phyloP scores from a whole-genome alignment of 2,113 vertebrate species.

The Gasterosteus aculeatus region DNA sequence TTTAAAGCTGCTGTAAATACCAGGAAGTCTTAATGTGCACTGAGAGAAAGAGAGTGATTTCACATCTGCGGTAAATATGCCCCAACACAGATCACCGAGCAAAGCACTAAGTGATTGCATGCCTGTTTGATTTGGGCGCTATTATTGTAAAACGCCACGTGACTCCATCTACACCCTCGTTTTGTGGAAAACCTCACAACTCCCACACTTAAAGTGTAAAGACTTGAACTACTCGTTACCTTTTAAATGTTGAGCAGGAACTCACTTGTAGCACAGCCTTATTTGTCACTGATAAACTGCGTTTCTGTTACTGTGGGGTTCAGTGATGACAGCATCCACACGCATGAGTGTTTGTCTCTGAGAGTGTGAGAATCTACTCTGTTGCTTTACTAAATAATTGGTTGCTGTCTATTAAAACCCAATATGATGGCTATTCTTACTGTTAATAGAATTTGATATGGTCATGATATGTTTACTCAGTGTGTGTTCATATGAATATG shows the following conservation, averaged over 20 bases:
- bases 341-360: background rate
- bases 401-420: background rate
- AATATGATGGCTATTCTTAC: background rate
- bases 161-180: slow-evolving; percentile 3
- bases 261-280: background rate
- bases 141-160: slow-evolving; percentile 33
- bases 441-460: slow-evolving; percentile 5
- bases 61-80: slow-evolving; percentile 31
- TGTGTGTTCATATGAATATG: background rate
- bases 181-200: background rate
- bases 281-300: slow-evolving; percentile 20
- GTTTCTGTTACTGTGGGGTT: background rate
- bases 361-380: background rate
- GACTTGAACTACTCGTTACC: background rate
- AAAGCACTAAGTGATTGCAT: slow-evolving; percentile 38
- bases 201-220: background rate
- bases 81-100: slow-evolving; percentile 4
- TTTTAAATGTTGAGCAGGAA: background rate
- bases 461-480: background rate
- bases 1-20: slow-evolving; percentile 61
- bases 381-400: background rate
- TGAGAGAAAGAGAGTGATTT: slow-evolving; percentile 37
- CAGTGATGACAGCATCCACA: background rate
- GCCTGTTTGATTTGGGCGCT: slow-evolving; percentile 42
- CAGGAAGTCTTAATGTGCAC: slow-evolving; percentile 47